phyloP scores from a whole-genome alignment of 2,888 invertebrate genomes.

The Clanis bilineata region DNA sequence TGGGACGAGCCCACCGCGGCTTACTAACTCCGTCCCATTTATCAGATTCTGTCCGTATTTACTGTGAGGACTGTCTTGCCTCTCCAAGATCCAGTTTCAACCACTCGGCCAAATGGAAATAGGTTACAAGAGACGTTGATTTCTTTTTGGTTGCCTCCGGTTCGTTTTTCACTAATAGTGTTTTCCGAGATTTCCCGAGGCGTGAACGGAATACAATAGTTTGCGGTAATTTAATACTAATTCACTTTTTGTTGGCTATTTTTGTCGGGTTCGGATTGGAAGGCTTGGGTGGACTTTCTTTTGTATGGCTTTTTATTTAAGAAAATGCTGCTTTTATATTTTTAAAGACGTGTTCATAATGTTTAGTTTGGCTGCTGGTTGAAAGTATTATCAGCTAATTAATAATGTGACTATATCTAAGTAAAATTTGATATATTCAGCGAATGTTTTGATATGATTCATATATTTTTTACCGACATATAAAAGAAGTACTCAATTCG shows the following conservation, averaged over 20 bases:
- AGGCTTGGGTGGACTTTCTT: background rate
- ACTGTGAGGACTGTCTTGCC: slow-evolving; percentile 14
- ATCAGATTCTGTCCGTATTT: slow-evolving; percentile 12
- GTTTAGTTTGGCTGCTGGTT: too few species aligned
- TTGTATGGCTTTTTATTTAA: background rate
- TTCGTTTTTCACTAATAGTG: slow-evolving; percentile 20
- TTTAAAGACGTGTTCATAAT: too few species aligned
- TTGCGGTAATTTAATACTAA: slow-evolving; percentile 1
- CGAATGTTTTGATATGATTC: too few species aligned
- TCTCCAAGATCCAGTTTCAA: slow-evolving; percentile 18
- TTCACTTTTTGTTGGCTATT: background rate
- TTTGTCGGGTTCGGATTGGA: background rate
- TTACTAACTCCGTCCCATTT: background rate
- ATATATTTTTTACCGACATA: too few species aligned
- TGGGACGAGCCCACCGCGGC: too few species aligned
- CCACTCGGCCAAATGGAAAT: slow-evolving; percentile 21
- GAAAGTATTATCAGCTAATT: too few species aligned
- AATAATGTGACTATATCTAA: too few species aligned
- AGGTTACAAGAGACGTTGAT: slow-evolving; percentile 16
- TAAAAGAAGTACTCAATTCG: too few species aligned
- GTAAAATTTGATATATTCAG: too few species aligned
- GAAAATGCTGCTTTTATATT: too few species aligned
- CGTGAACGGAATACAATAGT: slow-evolving; percentile 16
- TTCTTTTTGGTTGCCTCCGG: slow-evolving; percentile 11
- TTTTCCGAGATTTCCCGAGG: slow-evolving; percentile 12